A percentile compares a stretch with the other conserved stretches of the same genome.
phyloP scores from a whole-genome alignment of 1,140 invertebrate species.

The Episyrphus balteatus region DNA sequence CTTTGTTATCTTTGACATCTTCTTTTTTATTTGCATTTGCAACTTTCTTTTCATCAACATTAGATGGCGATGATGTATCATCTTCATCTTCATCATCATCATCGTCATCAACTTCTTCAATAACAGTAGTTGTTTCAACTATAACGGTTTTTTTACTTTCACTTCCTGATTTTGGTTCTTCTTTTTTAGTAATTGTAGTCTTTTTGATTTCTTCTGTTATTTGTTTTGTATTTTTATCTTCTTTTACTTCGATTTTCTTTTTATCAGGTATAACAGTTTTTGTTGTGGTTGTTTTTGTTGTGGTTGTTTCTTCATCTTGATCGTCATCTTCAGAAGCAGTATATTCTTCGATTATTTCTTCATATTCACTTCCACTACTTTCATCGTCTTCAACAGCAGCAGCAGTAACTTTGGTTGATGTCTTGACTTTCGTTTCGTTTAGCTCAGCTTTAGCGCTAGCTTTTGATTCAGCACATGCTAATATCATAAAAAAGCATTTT shows the following conservation, averaged over 20 bases:
- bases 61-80: not conserved
- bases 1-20: conserved; percentile 3
- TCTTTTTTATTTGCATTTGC: not conserved
- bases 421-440: not conserved
- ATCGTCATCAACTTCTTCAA: not conserved
- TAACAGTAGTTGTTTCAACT: not conserved
- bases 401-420: not conserved
- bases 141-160: not conserved
- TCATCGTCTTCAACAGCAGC: conserved; percentile 20
- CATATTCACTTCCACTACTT: conserved; percentile 34
- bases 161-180: conserved; percentile 1
- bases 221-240: not conserved
- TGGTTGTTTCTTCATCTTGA: conserved; percentile 11
- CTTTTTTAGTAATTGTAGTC: not conserved
- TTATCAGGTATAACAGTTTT: not conserved
- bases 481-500: not conserved
- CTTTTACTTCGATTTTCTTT: not conserved
- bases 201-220: not conserved
- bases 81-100: not conserved
- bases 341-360: conserved; percentile 34
- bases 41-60: conserved; percentile 3
- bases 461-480: conserved; percentile 48
- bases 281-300: not conserved
- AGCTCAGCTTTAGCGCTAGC: conserved; percentile 40
- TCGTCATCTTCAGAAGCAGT: conserved; percentile 29